Percentiles rank a stretch among this genome's conserved stretches.
These are phyloP conservation scores for Phrixothrix hirtus DNA, from an alignment of 2,888 invertebrate genomes.

Conservation along the genomic window DNA sequence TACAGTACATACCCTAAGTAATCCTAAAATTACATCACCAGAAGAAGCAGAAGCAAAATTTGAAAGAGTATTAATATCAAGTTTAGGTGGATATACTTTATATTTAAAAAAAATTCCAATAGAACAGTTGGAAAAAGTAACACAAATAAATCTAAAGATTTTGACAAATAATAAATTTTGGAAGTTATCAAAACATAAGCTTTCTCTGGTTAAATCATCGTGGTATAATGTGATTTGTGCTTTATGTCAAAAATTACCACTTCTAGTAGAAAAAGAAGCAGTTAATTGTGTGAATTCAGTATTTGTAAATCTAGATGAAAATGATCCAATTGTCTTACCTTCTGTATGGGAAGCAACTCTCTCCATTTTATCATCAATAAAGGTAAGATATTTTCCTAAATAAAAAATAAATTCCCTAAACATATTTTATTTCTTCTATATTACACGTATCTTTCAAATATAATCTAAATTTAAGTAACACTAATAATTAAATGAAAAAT, in stretches of 20 bases:
- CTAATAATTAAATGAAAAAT: too few relatives aligned
- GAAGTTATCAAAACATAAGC: slow-evolving; percentile 66
- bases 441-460: too few relatives aligned
- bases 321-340: slow-evolving; percentile 67
- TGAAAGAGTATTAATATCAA: slow-evolving; percentile 66
- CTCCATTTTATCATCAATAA: slow-evolving; percentile 61
- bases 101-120: slow-evolving; percentile 63
- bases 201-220: slow-evolving; percentile 60
- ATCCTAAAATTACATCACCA: slow-evolving; percentile 59
- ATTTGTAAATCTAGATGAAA: slow-evolving; percentile 69
- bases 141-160: slow-evolving; percentile 58
- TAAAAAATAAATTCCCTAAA: too few relatives aligned
- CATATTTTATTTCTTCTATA: too few relatives aligned
- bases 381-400: too few relatives aligned
- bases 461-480: too few relatives aligned
- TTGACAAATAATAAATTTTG: slow-evolving; percentile 70
- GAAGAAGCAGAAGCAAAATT: slow-evolving; percentile 74
- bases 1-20: slow-evolving; percentile 60
- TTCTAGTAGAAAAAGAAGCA: slow-evolving; percentile 61
- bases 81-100: slow-evolving; percentile 67
- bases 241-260: slow-evolving; percentile 62
- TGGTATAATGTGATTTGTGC: slow-evolving; percentile 70
- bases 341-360: slow-evolving; percentile 78
- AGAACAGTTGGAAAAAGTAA: slow-evolving; percentile 57
- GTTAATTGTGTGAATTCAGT: slow-evolving; percentile 62